Conservation (phyloP, 2,113 vertebrate species). For the Xenopus laevis region DNA sequence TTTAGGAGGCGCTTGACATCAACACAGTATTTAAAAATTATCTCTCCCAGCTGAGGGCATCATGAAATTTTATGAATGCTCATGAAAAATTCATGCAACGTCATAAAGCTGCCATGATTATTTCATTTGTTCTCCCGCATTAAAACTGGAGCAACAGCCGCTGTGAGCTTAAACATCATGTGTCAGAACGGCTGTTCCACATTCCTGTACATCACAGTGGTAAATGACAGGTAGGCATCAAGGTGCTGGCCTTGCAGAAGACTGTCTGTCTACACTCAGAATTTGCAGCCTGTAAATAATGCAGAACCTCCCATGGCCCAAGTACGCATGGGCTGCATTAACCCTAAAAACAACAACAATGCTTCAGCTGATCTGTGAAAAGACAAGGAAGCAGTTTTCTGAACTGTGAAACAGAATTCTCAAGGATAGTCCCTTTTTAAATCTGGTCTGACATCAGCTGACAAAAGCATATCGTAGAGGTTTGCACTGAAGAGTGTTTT, state of each 20-base stretch:
- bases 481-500: slow-evolving; percentile 21
- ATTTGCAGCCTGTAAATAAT: slow-evolving; percentile 26
- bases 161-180: slow-evolving; percentile 42
- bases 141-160: slow-evolving; percentile 45
- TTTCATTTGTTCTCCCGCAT: slow-evolving; percentile 46
- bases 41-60: slow-evolving; percentile 46
- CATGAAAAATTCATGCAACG: slow-evolving; percentile 46
- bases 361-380: slow-evolving; percentile 24
- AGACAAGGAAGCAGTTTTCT: slow-evolving; percentile 22
- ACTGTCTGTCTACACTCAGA: slow-evolving; percentile 13
- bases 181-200: slow-evolving; percentile 31
- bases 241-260: slow-evolving; percentile 2
- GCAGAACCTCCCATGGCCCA: slow-evolving; percentile 15
- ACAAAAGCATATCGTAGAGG: slow-evolving; percentile 26
- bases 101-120: slow-evolving; percentile 46
- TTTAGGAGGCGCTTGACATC: slow-evolving; percentile 45
- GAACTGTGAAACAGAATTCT: slow-evolving; percentile 39
- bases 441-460: slow-evolving; percentile 22
- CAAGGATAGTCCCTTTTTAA: slow-evolving; percentile 29
- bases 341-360: slow-evolving; percentile 20
- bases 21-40: slow-evolving; percentile 46
- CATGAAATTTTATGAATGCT: slow-evolving; percentile 44
- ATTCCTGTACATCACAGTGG: slow-evolving; percentile 23
- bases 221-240: slow-evolving; percentile 29
- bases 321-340: slow-evolving; percentile 17